Evolutionary conservation across 2,888 invertebrate species (phyloP).

Genomic region (Dasysyrphus albostriatus): DNA sequence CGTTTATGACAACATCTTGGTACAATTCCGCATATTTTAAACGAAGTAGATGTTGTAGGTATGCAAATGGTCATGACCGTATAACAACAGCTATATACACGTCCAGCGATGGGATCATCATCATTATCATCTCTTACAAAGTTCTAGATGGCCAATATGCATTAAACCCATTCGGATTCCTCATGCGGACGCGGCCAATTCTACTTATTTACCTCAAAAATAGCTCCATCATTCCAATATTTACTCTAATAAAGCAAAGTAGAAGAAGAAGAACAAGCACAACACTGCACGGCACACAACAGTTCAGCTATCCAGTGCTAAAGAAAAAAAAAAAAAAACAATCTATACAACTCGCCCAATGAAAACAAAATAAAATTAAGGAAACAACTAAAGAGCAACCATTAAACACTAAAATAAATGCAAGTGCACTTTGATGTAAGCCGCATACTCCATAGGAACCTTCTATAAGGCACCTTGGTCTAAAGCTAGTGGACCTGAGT

Average conservation of each 20-base stretch:
- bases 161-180: conserved; percentile 68
- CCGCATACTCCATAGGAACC: conserved; percentile 50
- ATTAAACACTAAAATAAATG: conserved; percentile 76
- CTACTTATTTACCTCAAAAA: conserved; percentile 72
- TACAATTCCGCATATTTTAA: conserved; percentile 65
- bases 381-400: conserved; percentile 76
- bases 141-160: conserved; percentile 55
- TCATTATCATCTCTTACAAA: conserved; percentile 3
- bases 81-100: background rate
- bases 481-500: background rate
- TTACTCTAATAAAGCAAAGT: conserved; percentile 74
- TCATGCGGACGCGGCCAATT: conserved; percentile 44
- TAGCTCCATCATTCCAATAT: conserved; percentile 74
- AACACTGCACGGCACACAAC: background rate
- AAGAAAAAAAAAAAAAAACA: conserved; percentile 4
- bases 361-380: conserved; percentile 69
- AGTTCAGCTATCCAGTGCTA: background rate
- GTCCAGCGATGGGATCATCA: conserved; percentile 11
- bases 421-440: conserved; percentile 75
- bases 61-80: conserved; percentile 26
- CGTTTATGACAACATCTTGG: conserved; percentile 62
- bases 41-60: background rate
- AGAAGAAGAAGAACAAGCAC: conserved; percentile 3
- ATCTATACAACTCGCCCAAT: conserved; percentile 42
- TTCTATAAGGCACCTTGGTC: conserved; percentile 16